Percentiles rank a stretch among this genome's conserved stretches.
Evolutionary conservation across 1,140 invertebrate genomes (phyloP).

Genomic region (Eupristina koningsbergeri): DNA sequence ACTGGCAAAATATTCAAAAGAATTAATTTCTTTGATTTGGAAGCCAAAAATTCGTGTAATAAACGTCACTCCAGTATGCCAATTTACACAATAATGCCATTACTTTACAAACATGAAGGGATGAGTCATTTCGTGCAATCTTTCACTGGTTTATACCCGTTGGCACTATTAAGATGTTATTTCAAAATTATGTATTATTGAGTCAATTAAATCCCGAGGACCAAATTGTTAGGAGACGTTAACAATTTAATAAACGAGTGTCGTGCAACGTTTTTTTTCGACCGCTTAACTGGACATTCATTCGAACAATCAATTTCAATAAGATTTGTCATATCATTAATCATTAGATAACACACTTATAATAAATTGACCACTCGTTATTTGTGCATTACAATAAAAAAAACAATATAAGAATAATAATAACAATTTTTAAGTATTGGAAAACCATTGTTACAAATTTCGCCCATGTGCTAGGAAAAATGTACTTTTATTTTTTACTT

Average conservation of each 20-base stretch:
- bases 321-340: neutral
- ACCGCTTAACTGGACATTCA: neutral
- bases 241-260: neutral
- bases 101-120: neutral
- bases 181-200: neutral
- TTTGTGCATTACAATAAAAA: no score
- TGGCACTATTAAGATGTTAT: neutral
- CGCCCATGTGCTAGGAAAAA: no score
- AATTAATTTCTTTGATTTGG: neutral
- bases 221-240: neutral
- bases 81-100: neutral
- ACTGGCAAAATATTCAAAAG: no score
- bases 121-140: neutral
- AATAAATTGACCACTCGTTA: no score
- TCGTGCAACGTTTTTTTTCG: neutral
- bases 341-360: no score
- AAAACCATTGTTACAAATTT: no score
- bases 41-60: neutral
- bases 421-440: no score
- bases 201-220: neutral
- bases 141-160: neutral
- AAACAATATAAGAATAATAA: no score
- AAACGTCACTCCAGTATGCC: neutral
- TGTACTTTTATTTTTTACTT: no score
- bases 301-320: neutral